Conservation (phyloP, 2,113 vertebrate genomes). For the Rattus norvegicus region DNA sequence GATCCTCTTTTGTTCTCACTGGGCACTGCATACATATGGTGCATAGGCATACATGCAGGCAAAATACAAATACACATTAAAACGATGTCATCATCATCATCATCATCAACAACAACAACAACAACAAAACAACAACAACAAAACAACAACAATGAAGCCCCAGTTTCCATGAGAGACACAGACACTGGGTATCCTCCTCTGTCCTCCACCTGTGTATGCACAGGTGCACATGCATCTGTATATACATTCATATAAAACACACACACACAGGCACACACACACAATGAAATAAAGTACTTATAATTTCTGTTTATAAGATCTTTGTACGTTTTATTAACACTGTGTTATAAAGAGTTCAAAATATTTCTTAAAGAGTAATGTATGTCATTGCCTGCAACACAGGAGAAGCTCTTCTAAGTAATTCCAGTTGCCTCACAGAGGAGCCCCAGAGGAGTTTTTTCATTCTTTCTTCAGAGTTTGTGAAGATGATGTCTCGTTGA, state of each 20-base stretch:
- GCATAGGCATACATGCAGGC: not conserved
- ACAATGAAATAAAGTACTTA: not conserved
- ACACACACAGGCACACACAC: not conserved
- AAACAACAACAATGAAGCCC: not conserved
- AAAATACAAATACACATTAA: not conserved
- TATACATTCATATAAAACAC: not conserved
- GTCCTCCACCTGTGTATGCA: not conserved
- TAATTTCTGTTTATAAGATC: not conserved
- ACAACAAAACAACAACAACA: not conserved
- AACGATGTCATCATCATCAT: not conserved
- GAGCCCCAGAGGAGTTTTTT: not conserved
- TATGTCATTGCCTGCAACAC: not conserved
- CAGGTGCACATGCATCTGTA: too few relatives aligned
- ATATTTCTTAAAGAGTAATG: not conserved
- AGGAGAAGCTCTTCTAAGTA: not conserved
- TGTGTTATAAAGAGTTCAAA: not conserved
- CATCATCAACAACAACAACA: not conserved
- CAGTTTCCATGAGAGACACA: not conserved
- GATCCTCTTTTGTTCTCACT: not conserved
- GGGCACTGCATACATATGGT: too few relatives aligned
- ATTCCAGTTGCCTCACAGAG: not conserved
- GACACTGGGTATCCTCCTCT: not conserved
- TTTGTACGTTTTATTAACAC: not conserved
- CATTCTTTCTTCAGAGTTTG: constrained; percentile 70
- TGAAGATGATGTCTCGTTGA: constrained; percentile 80